Evolutionary conservation across 2,888 invertebrate genomes (phyloP), one percentile per base, ranked within the genome.

Genomic region (Monochamus alternatus): DNA sequence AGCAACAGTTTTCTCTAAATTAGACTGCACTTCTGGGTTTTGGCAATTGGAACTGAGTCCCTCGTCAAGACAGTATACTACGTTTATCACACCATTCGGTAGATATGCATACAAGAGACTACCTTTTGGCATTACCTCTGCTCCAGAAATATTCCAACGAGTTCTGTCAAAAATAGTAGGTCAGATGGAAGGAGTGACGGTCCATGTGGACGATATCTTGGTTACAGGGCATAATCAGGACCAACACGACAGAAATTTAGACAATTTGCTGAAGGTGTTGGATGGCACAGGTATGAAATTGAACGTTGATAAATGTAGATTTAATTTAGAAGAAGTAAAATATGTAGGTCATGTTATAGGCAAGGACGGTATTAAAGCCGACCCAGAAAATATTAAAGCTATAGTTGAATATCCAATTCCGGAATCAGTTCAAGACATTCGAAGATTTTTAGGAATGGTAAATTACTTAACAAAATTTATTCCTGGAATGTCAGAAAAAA

Each of bases 401-500:
- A 30, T 59, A 14, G 59, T 59, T 4, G 30, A 59, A 9, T 59
- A 59, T 30, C 59, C 59, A 59, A n/a, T 59, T 3, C 22, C 59
- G 5, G 14, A 59, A 30, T 30, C 14, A 30, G 10, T 4, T 30
- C 14, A 59, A 4, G 59, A 59, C 8, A 14, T 5, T 8, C 10
- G 52, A 52, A 59, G 59, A 30, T 14, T 59, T 9, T 30, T 59
- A 30, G 30, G 59, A 12, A 5, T 3, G 22, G 59, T 59, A 8
- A 59, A 59, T 30, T 59, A 59, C 30, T 30, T 59, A 59, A 59
- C 59, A 8, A 59, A 30, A 30, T 59, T 59, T 22, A 30, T 59
- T 14, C 14, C 8, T 3, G 59, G n/a, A 30, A 59, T 59, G 59
- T 59, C 59, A 59, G 59, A 59, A 22, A 59, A 59, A 59, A 59